Conservation (phyloP, 2,888 invertebrate genomes). For the Chymomyza caudatula region DNA sequence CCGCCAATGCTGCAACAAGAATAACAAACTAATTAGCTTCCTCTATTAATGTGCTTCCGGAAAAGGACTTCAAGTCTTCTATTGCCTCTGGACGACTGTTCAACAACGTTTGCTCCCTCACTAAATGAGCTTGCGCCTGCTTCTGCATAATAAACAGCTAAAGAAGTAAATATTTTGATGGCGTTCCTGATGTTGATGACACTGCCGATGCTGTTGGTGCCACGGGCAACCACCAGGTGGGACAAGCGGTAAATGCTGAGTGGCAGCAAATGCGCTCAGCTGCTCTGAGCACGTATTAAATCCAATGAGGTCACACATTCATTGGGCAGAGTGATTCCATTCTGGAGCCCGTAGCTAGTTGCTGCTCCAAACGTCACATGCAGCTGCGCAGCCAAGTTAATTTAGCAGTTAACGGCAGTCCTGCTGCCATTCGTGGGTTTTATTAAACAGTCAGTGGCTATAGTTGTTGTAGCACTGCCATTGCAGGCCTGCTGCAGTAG, state of each 20-base stretch:
- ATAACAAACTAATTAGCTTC: slow-evolving; percentile 60
- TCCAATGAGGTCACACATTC: slow-evolving; percentile 66
- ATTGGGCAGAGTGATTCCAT: slow-evolving; percentile 63
- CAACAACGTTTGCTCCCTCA: slow-evolving; percentile 3
- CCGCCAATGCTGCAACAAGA: slow-evolving; percentile 13
- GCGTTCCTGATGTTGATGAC: not conserved
- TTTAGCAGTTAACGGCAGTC: slow-evolving; percentile 46
- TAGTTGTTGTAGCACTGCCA: not conserved
- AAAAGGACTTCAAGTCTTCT: not conserved
- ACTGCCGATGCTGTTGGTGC: not conserved
- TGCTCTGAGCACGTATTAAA: slow-evolving; percentile 57
- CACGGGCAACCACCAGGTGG: slow-evolving; percentile 16
- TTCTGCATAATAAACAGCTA: slow-evolving; percentile 60
- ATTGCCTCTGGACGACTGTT: too few species aligned
- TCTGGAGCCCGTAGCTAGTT: slow-evolving; percentile 12
- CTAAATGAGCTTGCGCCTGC: slow-evolving; percentile 37
- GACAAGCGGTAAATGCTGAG: slow-evolving; percentile 5
- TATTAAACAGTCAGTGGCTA: slow-evolving; percentile 18
- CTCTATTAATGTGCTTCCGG: slow-evolving; percentile 40
- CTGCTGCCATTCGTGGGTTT: slow-evolving; percentile 31
- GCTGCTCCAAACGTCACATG: slow-evolving; percentile 10
- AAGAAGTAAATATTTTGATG: slow-evolving; percentile 38
- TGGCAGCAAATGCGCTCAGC: not conserved
- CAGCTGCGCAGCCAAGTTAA: slow-evolving; percentile 33
- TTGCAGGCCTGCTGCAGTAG: not conserved